A percentile compares a stretch with the other conserved stretches of the same genome.
Conservation (phyloP, 2,113 vertebrate genomes). For the Myanophis thanlyinensis region DNA sequence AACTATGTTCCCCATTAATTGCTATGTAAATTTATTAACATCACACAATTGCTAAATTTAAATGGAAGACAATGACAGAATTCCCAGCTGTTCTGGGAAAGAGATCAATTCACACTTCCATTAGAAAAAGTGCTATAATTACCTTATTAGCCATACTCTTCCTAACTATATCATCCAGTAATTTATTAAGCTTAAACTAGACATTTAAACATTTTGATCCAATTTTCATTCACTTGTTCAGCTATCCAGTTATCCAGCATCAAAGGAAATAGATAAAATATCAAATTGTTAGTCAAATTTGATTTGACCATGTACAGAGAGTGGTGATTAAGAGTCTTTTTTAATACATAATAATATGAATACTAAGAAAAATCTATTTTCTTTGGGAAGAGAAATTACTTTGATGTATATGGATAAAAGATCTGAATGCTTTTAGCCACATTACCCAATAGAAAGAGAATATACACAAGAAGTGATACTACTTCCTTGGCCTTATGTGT, state of each 20-base stretch:
- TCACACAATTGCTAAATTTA: neutral
- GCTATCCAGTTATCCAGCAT: neutral
- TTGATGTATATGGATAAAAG: neutral
- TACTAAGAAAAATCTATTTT: conserved; percentile 5
- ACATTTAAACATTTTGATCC: conserved; percentile 43
- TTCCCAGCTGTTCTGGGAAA: conserved; percentile 41
- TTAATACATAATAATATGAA: neutral
- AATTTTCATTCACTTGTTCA: conserved; percentile 22
- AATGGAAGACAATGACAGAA: conserved; percentile 35
- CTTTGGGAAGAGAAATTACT: neutral
- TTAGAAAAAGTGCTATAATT: conserved; percentile 54
- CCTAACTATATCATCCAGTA: conserved; percentile 50
- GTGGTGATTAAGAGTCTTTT: neutral
- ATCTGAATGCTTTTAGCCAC: neutral
- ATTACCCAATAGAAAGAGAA: neutral
- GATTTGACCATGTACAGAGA: neutral
- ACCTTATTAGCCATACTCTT: conserved; percentile 47
- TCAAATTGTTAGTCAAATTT: neutral
- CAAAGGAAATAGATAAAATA: conserved; percentile 5
- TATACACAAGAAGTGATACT: neutral
- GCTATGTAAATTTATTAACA: conserved; percentile 11
- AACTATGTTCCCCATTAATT: conserved; percentile 7
- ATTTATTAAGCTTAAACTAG: conserved; percentile 51
- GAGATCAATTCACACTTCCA: conserved; percentile 41
- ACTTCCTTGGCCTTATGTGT: neutral